A percentile compares a stretch with the other conserved stretches of the same genome.
Evolutionary conservation across 2,888 invertebrate species (phyloP).

Genomic region (Hydrotaea cyrtoneurina): DNA sequence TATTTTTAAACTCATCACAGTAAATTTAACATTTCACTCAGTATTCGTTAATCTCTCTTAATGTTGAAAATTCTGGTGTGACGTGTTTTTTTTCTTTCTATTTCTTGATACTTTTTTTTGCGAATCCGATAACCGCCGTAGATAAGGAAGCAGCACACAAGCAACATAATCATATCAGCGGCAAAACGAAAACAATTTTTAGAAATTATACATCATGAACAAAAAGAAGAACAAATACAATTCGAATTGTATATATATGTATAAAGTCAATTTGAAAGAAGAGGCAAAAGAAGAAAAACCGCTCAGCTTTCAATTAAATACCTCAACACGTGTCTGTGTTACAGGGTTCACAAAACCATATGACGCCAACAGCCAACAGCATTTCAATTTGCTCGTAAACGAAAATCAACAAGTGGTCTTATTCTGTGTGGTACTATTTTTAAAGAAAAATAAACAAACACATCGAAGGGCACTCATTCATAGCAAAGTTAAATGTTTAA

Average conservation of each 20-base stretch:
- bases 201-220: neutral
- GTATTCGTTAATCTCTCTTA: neutral
- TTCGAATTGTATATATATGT: neutral
- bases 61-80: neutral
- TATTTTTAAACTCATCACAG: neutral
- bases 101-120: neutral
- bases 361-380: neutral
- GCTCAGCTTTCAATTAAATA: neutral
- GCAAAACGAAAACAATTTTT: neutral
- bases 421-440: too few species aligned
- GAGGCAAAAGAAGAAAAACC: neutral
- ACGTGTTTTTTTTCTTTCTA: neutral
- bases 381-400: neutral
- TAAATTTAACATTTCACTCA: neutral
- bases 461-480: too few species aligned
- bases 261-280: neutral
- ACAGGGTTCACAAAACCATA: neutral
- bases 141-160: neutral
- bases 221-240: neutral
- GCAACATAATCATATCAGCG: conserved; percentile 10
- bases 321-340: neutral
- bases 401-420: neutral
- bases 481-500: too few species aligned
- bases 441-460: too few species aligned
- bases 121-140: neutral